A percentile compares a stretch with the other conserved stretches of the same genome.
Evolutionary conservation across 2,113 vertebrate genomes (phyloP).

Genomic region (Regulus satrapa): DNA sequence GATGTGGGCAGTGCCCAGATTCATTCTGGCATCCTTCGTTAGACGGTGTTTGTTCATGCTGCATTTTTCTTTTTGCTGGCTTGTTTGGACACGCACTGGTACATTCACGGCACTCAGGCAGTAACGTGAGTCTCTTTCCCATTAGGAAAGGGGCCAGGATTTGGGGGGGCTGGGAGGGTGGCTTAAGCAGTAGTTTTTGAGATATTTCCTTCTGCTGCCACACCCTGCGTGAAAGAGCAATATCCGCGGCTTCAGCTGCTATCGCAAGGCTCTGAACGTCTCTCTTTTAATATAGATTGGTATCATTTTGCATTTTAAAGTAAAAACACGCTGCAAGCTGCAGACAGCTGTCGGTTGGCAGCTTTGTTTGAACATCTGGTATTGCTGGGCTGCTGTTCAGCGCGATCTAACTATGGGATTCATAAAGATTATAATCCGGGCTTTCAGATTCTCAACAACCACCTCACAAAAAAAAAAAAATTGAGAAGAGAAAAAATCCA

Average conservation of each 20-base stretch:
- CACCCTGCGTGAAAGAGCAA: constrained; percentile 50
- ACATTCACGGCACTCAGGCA: constrained; percentile 41
- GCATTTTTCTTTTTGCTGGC: constrained; percentile 57
- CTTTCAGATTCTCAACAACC: constrained; percentile 68
- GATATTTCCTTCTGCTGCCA: constrained; percentile 51
- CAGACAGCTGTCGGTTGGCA: constrained; percentile 75
- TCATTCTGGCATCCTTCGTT: constrained; percentile 14
- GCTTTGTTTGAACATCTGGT: constrained; percentile 75
- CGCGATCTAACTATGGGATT: constrained; percentile 66
- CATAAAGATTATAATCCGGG: constrained; percentile 72
- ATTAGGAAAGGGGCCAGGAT: constrained; percentile 61
- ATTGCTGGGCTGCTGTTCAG: constrained; percentile 71
- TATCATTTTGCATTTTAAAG: constrained; percentile 67
- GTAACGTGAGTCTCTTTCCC: constrained; percentile 54
- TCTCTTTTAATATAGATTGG: constrained; percentile 59
- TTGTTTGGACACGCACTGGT: constrained; percentile 59
- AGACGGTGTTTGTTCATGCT: constrained; percentile 38
- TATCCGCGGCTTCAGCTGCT: constrained; percentile 23
- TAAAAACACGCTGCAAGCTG: constrained; percentile 69
- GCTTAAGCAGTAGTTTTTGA: constrained; percentile 52
- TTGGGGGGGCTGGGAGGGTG: background rate
- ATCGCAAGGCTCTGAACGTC: constrained; percentile 28
- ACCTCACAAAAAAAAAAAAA: background rate
- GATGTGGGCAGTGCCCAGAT: background rate
- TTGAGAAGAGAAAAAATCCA: background rate